phyloP scores from a whole-genome alignment of 2,113 vertebrate species.

The Motacilla tschutschensis region DNA sequence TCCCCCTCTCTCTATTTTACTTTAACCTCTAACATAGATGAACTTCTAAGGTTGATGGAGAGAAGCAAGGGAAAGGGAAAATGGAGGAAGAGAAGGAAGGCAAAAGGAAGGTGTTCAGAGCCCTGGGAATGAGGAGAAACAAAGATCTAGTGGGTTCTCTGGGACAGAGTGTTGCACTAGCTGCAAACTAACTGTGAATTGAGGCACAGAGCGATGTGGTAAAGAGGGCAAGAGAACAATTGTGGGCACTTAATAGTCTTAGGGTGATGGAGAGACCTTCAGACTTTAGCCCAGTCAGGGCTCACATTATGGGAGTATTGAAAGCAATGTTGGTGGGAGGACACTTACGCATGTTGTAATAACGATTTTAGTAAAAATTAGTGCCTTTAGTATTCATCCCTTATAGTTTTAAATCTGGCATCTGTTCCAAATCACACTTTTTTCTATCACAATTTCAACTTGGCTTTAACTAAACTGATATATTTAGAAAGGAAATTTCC shows the following conservation, averaged over 20 bases:
- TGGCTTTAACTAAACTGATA: neutral
- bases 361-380: neutral
- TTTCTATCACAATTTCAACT: neutral
- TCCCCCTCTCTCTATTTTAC: rapidly evolving
- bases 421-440: neutral
- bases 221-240: neutral
- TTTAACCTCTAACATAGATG: neutral
- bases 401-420: neutral
- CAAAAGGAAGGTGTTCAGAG: neutral
- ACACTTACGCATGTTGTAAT: rapidly evolving
- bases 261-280: neutral
- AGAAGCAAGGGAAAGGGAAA: neutral
- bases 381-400: neutral
- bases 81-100: neutral
- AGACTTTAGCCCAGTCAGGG: neutral
- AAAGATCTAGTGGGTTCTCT: neutral
- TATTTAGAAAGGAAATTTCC: neutral
- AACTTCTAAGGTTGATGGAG: neutral
- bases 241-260: neutral
- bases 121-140: neutral
- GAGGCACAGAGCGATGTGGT: rapidly evolving
- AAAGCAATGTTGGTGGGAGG: neutral
- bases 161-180: neutral
- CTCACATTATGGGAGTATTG: neutral
- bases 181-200: neutral